These are phyloP conservation scores for Saccopteryx leptura DNA, from an alignment of 2,113 vertebrate species.

Conservation along the genomic window DNA sequence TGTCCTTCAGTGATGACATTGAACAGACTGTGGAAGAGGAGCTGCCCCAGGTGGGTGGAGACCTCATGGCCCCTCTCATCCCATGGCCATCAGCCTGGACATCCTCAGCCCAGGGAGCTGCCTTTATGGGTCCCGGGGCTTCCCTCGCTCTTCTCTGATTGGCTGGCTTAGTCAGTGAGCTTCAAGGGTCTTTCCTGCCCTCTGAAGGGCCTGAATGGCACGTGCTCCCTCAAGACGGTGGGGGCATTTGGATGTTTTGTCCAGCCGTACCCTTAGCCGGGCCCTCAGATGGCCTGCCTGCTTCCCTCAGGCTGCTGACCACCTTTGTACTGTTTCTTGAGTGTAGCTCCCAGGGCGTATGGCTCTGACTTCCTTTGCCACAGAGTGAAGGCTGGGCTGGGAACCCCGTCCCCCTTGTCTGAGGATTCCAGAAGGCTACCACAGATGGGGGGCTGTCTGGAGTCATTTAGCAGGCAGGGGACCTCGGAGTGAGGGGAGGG, in stretches of 20 bases:
- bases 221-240: not conserved
- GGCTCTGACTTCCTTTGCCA: not conserved
- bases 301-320: not conserved
- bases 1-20: constrained; percentile 96
- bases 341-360: not conserved
- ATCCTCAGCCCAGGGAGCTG: not conserved
- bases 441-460: not conserved
- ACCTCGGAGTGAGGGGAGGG: no score
- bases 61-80: not conserved
- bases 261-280: accelerated
- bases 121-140: not conserved
- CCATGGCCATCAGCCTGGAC: not conserved
- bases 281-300: not conserved
- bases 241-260: not conserved
- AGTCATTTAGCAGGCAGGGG: not conserved
- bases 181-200: not conserved
- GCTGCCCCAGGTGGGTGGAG: constrained; percentile 82
- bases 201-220: not conserved
- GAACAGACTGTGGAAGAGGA: constrained; percentile 91
- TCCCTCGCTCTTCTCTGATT: constrained; percentile 52
- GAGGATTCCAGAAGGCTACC: not conserved
- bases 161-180: constrained; percentile 39
- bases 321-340: not conserved
- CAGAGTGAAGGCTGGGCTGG: not conserved
- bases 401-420: not conserved